These are phyloP conservation scores for Epirrita christyi DNA, from an alignment of 2,888 invertebrate species.

Conservation along the genomic window DNA sequence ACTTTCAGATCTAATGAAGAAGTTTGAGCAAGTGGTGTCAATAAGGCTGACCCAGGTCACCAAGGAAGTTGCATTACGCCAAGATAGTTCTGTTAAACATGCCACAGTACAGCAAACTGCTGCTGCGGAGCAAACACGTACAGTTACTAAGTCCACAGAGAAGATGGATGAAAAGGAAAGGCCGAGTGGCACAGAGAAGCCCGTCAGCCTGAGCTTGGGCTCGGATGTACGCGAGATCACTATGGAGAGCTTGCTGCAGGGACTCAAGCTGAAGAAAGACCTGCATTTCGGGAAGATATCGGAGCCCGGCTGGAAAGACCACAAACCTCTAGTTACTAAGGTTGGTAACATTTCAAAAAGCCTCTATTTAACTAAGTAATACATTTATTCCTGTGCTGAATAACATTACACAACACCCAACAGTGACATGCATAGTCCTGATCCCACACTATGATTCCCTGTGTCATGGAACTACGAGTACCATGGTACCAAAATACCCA, in stretches of 20 bases:
- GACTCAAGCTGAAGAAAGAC: slow-evolving; percentile 71
- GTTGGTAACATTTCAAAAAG: slow-evolving; percentile 40
- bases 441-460: too few species aligned
- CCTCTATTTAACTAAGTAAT: too few species aligned
- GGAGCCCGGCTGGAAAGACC: slow-evolving; percentile 68
- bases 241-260: slow-evolving; percentile 67
- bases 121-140: not conserved
- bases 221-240: slow-evolving; percentile 67
- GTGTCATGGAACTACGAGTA: too few species aligned
- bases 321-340: slow-evolving; percentile 71
- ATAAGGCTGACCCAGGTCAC: slow-evolving; percentile 44
- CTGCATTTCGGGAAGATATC: slow-evolving; percentile 73
- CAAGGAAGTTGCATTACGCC: slow-evolving; percentile 43
- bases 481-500: too few species aligned
- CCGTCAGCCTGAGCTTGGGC: slow-evolving; percentile 54
- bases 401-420: too few species aligned
- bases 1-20: slow-evolving; percentile 59
- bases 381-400: too few species aligned
- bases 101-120: slow-evolving; percentile 49
- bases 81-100: slow-evolving; percentile 41
- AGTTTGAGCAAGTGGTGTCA: slow-evolving; percentile 64
- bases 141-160: not conserved
- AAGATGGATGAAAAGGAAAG: not conserved
- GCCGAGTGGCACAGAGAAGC: slow-evolving; percentile 4
- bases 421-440: too few species aligned